These are phyloP conservation scores for Sabatieria punctata DNA, from an alignment of 2,888 invertebrate genomes.

Conservation along the genomic window DNA sequence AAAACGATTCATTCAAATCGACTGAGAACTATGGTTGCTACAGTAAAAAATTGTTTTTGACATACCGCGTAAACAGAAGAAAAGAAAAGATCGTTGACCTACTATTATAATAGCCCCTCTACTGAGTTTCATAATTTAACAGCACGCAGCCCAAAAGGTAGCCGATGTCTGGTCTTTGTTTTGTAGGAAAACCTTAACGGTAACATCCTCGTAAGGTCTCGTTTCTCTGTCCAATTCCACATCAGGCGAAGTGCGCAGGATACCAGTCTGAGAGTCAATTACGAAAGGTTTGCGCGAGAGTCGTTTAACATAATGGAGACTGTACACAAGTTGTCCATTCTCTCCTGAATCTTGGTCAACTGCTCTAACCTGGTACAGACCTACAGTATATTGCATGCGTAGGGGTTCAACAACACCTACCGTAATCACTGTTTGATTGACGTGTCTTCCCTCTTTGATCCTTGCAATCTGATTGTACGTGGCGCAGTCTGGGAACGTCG, in stretches of 20 bases:
- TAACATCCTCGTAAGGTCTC: conserved; percentile 25
- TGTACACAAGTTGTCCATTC: conserved; percentile 27
- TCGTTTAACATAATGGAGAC: conserved; percentile 23
- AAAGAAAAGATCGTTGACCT: too few relatives aligned
- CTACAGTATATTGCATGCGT: too few relatives aligned
- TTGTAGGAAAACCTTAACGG: conserved; percentile 30
- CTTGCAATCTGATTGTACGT: conserved; percentile 49
- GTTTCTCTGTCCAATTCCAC: conserved; percentile 27
- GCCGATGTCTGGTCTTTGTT: too few relatives aligned
- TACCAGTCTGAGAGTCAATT: conserved; percentile 30
- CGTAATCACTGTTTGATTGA: conserved; percentile 55
- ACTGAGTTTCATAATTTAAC: too few relatives aligned
- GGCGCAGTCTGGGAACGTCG: conserved; percentile 51
- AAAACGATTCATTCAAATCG: too few relatives aligned
- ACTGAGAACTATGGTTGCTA: too few relatives aligned
- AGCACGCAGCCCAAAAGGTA: too few relatives aligned
- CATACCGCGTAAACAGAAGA: too few relatives aligned
- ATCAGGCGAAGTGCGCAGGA: conserved; percentile 31
- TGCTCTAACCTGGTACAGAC: conserved; percentile 22
- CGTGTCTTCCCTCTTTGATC: conserved; percentile 58
- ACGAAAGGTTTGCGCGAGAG: conserved; percentile 26
- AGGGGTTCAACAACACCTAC: too few relatives aligned
- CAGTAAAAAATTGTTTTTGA: too few relatives aligned
- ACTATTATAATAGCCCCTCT: too few relatives aligned
- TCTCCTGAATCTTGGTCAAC: conserved; percentile 32